Percentiles rank a stretch among this genome's conserved stretches.
Conservation (phyloP, 2,888 invertebrate species). For the Cheilosia variabilis region DNA sequence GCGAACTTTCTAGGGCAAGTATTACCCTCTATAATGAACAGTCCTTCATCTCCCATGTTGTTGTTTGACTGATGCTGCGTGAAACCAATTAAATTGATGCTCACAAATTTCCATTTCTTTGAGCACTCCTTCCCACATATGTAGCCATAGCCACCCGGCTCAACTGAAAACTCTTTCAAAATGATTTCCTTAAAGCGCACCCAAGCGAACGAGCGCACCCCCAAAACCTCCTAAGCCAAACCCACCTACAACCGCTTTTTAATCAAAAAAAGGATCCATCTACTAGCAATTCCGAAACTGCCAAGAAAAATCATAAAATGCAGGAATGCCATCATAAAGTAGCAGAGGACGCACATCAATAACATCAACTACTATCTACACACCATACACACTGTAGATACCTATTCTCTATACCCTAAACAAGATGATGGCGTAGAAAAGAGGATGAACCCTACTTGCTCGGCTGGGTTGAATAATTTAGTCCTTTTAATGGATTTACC, state of each 20-base stretch:
- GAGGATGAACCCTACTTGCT: slow-evolving; percentile 45
- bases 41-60: too few species aligned
- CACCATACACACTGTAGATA: not conserved
- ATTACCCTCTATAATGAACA: too few species aligned
- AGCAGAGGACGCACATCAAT: slow-evolving; percentile 10
- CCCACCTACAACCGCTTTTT: slow-evolving; percentile 7
- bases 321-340: slow-evolving; percentile 20
- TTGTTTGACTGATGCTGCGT: not conserved
- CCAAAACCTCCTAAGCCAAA: not conserved
- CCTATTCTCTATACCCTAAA: not conserved
- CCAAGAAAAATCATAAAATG: slow-evolving; percentile 42
- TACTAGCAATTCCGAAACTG: slow-evolving; percentile 24
- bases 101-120: not conserved
- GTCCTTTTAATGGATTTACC: slow-evolving; percentile 65
- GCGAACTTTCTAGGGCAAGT: too few species aligned
- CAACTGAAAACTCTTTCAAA: slow-evolving; percentile 11
- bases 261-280: not conserved
- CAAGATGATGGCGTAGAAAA: slow-evolving; percentile 47
- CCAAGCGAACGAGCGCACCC: slow-evolving; percentile 22
- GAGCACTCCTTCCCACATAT: not conserved
- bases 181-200: slow-evolving; percentile 21
- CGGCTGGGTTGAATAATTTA: slow-evolving; percentile 52
- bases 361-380: slow-evolving; percentile 12
- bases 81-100: not conserved
- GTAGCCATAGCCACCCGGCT: not conserved